Base-by-base conservation (phyloP, 2,113 vertebrate genomes). In the Calidris pugnax region DNA sequence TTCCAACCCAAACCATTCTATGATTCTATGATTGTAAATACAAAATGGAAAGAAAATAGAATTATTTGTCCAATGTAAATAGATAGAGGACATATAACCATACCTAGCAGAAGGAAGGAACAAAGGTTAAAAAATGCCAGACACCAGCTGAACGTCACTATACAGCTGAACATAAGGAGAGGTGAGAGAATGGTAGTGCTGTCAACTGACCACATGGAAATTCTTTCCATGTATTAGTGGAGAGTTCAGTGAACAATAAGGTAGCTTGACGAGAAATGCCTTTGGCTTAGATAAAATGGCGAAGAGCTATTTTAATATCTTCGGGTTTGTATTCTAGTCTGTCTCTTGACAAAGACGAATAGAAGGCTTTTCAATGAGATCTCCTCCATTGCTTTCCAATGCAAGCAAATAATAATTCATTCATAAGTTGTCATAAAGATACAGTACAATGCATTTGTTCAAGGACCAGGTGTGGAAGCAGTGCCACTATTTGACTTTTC, bases 391-490 rank as follows among this genome's bases (percentile, higher is more conserved):
- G 60, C 81, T 95, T 91, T 96, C 92, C 71, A 66, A 7, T 50
- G 41, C 53, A 92, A 53, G 57, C 50, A 95, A 96, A 63, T 43
- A 23, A 59, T 89, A 87, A 69, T 74, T 95, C 63, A 78, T 83
- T 32, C 2, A 4, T 74, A 80, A n/a, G 24, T 47, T 71, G 72
- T 45, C 75, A 67, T 71, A 79, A 87, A 89, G 50, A 75, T 71
- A 68, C 20, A 69, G 64, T 94, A 85, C 75, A 92, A 35, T 59
- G 55, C 77, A 71, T 85, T 96, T 95, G 15, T 97, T 97, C 81
- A 96, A 96, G 53, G 68, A 92, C 92, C 96, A 98, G 97, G 97
- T 98, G 96, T 98, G 87, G 90, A 83, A 94, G 93, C 43, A 93
- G 82, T 35, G 43, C 82, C 47, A 83, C 79, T 90, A 50, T 97